Conservation (phyloP, 2,113 vertebrate genomes). For the Onychostruthus taczanowskii region DNA sequence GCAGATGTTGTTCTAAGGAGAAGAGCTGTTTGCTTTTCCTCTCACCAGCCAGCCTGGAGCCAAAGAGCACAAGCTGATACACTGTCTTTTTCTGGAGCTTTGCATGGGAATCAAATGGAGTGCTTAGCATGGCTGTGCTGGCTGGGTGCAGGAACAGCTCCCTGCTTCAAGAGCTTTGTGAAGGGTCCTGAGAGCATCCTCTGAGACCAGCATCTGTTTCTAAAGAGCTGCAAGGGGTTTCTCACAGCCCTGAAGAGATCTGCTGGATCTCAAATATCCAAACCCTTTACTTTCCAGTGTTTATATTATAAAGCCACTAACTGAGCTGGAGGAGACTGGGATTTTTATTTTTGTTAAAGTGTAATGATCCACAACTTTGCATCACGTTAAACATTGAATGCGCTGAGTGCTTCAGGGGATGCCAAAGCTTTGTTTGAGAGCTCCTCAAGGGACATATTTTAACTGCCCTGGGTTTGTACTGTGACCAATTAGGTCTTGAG, state of each 20-base stretch:
- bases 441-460: not conserved
- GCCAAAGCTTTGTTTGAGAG: not conserved
- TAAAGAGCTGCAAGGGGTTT: not conserved
- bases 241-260: not conserved
- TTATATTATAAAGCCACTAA: not conserved
- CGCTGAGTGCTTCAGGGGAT: accelerated
- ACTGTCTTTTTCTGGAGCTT: not conserved
- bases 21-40: slow-evolving; percentile 13
- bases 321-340: not conserved
- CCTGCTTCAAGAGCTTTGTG: not conserved
- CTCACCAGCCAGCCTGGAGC: not conserved
- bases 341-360: not conserved
- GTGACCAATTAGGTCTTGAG: not conserved
- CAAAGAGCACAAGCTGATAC: not conserved
- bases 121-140: not conserved
- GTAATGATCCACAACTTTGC: not conserved
- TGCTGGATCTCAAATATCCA: not conserved
- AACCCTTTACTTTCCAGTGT: not conserved
- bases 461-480: not conserved
- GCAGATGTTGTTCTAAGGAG: slow-evolving; percentile 46
- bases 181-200: not conserved
- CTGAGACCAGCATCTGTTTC: not conserved
- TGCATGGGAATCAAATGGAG: not conserved
- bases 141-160: not conserved
- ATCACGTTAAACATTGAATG: not conserved